These are phyloP conservation scores for Falco cherrug DNA, from an alignment of 2,797 vertebrate genomes.

Conservation along the genomic window DNA sequence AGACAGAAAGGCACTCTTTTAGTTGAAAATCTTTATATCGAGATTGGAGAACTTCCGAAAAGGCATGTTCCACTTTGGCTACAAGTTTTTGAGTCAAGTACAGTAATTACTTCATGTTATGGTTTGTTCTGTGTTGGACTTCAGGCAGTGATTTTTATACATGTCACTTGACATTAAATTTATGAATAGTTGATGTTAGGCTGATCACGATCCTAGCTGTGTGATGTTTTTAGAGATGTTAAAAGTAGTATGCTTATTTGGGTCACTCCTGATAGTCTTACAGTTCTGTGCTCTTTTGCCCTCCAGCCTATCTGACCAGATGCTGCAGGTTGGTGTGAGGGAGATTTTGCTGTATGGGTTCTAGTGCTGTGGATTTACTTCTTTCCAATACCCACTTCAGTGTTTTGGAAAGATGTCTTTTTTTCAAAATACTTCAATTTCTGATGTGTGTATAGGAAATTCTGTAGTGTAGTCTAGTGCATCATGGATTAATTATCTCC, in stretches of 20 bases:
- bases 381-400: background rate
- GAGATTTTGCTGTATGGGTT: background rate
- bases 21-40: background rate
- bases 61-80: background rate
- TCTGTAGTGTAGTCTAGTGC: background rate
- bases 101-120: background rate
- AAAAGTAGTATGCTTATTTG: background rate
- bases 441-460: background rate
- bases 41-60: background rate
- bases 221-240: background rate
- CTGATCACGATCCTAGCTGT: background rate
- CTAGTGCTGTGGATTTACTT: background rate
- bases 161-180: background rate
- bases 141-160: background rate
- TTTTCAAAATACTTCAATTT: background rate
- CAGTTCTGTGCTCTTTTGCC: background rate
- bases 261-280: background rate
- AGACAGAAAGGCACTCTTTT: background rate
- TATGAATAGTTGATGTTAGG: background rate
- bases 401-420: background rate
- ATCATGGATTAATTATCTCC: background rate
- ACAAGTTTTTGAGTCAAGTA: background rate
- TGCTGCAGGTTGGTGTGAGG: background rate
- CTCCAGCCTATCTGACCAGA: background rate
- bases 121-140: background rate